A percentile compares a stretch with the other conserved stretches of the same genome.
Conservation (phyloP, 2,797 vertebrate genomes). For the Gymnocypris eckloni region DNA sequence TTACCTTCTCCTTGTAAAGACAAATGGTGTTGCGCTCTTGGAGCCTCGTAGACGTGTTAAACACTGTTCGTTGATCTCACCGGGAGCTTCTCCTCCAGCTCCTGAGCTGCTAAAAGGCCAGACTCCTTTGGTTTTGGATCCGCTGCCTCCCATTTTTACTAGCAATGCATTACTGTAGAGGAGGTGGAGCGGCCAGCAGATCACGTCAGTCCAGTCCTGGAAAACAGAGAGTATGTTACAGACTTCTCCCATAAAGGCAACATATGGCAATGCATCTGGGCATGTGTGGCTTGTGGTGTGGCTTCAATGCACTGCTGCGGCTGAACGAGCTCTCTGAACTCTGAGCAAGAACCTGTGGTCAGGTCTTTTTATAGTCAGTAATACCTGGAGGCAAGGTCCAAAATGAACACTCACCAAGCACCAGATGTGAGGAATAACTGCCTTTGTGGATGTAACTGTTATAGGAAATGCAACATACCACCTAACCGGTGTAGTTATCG, state of each 20-base stretch:
- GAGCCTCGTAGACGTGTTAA: constrained; percentile 82
- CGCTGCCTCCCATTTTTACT: constrained; percentile 91
- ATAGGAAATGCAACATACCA: background rate
- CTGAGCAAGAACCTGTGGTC: constrained; percentile 31
- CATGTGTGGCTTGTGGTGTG: constrained; percentile 43
- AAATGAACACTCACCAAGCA: background rate
- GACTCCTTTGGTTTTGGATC: constrained; percentile 90
- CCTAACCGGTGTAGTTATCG: background rate
- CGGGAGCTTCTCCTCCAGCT: constrained; percentile 74
- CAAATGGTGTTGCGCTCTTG: constrained; percentile 86
- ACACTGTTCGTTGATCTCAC: constrained; percentile 83
- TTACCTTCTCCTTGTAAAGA: constrained; percentile 94
- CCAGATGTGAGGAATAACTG: background rate
- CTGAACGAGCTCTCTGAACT: constrained; percentile 37
- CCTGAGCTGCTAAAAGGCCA: constrained; percentile 89
- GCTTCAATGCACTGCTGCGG: constrained; percentile 51
- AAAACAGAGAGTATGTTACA: constrained; percentile 19
- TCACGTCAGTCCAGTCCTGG: constrained; percentile 47
- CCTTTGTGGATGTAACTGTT: background rate
- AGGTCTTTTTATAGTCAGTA: constrained; percentile 37
- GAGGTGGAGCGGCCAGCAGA: constrained; percentile 45
- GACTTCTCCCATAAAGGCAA: constrained; percentile 16
- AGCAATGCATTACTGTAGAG: constrained; percentile 74
- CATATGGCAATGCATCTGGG: constrained; percentile 11
- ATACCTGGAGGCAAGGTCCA: constrained; percentile 13